phyloP scores from a whole-genome alignment of 2,797 vertebrate species.

The Kryptopterus vitreolus region DNA sequence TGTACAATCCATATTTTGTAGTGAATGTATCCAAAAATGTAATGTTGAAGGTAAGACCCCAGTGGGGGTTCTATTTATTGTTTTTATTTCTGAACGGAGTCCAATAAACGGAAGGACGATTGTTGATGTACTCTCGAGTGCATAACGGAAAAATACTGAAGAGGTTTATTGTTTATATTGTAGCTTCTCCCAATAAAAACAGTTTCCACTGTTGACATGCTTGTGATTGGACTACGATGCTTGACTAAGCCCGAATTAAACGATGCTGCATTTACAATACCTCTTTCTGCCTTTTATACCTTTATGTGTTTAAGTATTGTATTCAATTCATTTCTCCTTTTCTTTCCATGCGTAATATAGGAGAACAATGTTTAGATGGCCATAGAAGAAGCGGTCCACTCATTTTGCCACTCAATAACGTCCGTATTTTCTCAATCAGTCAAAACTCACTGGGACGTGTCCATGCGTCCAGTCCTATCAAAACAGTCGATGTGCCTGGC shows the following conservation, averaged over 20 bases:
- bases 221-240: not conserved
- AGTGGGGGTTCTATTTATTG: too few relatives aligned
- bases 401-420: not conserved
- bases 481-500: constrained; percentile 37
- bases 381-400: too few relatives aligned
- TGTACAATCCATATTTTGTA: too few relatives aligned
- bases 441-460: not conserved
- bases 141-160: too few relatives aligned
- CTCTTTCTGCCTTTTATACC: not conserved
- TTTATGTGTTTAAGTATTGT: not conserved
- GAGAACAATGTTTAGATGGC: not conserved
- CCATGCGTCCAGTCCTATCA: constrained; percentile 24
- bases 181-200: not conserved
- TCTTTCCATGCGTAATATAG: not conserved
- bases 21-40: not conserved
- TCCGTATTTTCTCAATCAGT: constrained; percentile 8
- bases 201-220: not conserved
- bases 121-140: too few relatives aligned
- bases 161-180: not conserved
- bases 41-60: not conserved
- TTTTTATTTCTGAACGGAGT: too few relatives aligned
- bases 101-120: too few relatives aligned
- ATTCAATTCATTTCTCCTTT: not conserved
- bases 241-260: not conserved
- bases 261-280: not conserved